Base-by-base conservation (phyloP, 2,113 vertebrate genomes). In the Petroica traversi region DNA sequence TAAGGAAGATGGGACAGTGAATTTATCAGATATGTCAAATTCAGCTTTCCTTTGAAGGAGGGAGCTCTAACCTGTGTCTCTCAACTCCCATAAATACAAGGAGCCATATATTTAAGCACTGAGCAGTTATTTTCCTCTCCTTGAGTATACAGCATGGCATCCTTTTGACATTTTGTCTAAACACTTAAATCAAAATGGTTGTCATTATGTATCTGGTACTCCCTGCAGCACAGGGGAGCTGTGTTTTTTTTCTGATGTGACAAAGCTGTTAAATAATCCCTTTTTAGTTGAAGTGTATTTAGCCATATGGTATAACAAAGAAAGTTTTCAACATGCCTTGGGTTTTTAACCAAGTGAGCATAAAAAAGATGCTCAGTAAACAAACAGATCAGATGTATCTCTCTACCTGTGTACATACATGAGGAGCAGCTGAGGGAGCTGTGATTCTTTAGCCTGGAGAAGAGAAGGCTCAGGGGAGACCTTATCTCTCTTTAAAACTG, bases 101-200 rank as follows among this genome's bases (percentile, higher is more conserved):
- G 38, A 83, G 19, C 15, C 49, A 36, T 74, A 48, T 68, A 93
- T 74, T 85, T 75, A 45, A 88, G 38, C 16, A 73, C 19, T n/a
- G 34, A 93, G 40, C 12, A 82, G 20, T 82, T 83, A 52, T 90
- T 94, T 95, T 88, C 90, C 82, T 73, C 29, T 69, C 20, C 79
- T 82, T 51, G 13, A 51, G 8, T 80, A 74, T 73, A 77, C 24
- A 66, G 19, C 13, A 34, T 43, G 67, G 34, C 46, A 88, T 90
- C 46, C 41, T 83, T 85, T 38, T 93, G 88, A 66, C 72, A 80
- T 95, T 93, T 91, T 92, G 23, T 83, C 59, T 51, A 83, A 93
- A 88, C 74, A 51, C 68, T 58, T 93, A 93, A 72, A 78, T 85
- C 90, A 94, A 86, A 96, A 92, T 79, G 23, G 45, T 76, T 94